Conservation (phyloP, 2,797 vertebrate genomes). For the Chaunax sp. region DNA sequence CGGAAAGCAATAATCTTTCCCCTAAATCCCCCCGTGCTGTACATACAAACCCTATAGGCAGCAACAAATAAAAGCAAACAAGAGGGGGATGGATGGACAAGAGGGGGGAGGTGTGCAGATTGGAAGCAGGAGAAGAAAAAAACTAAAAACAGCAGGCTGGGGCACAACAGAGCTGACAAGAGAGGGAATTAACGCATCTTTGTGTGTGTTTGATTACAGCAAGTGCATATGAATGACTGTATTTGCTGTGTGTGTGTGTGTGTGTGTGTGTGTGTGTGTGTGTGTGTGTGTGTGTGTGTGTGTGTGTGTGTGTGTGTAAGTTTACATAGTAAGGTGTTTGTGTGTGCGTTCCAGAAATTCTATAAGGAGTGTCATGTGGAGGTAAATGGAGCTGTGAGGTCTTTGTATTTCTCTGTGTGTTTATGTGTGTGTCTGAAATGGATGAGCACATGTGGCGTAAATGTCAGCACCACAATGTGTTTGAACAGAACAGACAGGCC, state of each 20-base stretch:
- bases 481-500: conserved; percentile 1
- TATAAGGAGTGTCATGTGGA: conserved; percentile 48
- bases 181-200: conserved; percentile 17
- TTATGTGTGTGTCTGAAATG: not conserved
- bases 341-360: conserved; percentile 34
- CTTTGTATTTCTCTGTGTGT: conserved; percentile 10
- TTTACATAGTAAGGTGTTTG: conserved; percentile 20
- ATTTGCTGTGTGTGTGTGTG: not conserved
- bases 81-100: conserved; percentile 22
- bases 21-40: conserved; percentile 28
- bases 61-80: conserved; percentile 47
- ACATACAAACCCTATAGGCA: conserved; percentile 34
- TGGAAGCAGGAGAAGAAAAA: conserved; percentile 34
- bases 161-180: conserved; percentile 1
- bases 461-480: conserved; percentile 34
- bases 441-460: conserved; percentile 16
- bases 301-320: conserved; percentile 17
- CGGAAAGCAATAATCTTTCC: conserved; percentile 8
- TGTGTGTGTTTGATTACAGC: conserved; percentile 31
- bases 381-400: conserved; percentile 43
- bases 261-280: conserved; percentile 18
- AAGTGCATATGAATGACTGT: conserved; percentile 1
- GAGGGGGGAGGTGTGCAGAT: conserved; percentile 42
- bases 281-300: conserved; percentile 29
- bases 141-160: conserved; percentile 26